Base-by-base conservation (phyloP, 1,140 invertebrate species). In the Pseudomyrmex sp. region DNA sequence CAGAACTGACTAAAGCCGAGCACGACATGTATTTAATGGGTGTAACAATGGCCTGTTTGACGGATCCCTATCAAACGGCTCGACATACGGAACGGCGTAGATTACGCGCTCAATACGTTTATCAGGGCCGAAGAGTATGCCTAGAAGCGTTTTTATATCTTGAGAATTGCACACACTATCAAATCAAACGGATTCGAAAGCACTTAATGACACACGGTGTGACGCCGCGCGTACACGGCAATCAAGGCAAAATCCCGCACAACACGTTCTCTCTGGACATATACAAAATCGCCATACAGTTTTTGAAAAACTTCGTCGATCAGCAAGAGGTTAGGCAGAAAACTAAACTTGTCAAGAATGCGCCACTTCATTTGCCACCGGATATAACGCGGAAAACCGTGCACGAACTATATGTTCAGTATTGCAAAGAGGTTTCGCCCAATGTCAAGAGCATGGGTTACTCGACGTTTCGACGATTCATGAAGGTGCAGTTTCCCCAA, bases 141-240 rank as follows among this genome's bases (percentile, higher is more conserved):
- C 91, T 97, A 52, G 97, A 97, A 90, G 97, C 97, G 44, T 97
- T 97, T 90, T 93, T 97, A 46, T 97, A 97, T 92, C 93, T 97
- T 56, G 97, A 97, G 90, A 97, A 97, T 93, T 97, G 97, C 82
- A 97, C 97, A 4, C 96, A 97, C 92, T 97, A 97, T 93, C 97
- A 97, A 90, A 93, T 97, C 26, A 97, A 97, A 91, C 93, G 96
- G 63, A 97, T 97, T 84, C 93, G 97, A 82, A 97, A 97, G 89
- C 97, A 97, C 92, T 95, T 97, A 1, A 96, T 97, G 95, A 96
- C 96, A 0, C 97, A 97, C 90, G 97, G 97, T 13, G 97, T 97
- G 0, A 96, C 96, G 0, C 97, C 97, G 0, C 93, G 97, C 65
- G 96, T 97, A 56, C 97, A 97, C 92, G 97, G 97, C 2, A 97